Percentiles rank a stretch among this genome's conserved stretches.
These are phyloP conservation scores for Iselma pallidipennis DNA, from an alignment of 2,888 invertebrate species.

Conservation along the genomic window DNA sequence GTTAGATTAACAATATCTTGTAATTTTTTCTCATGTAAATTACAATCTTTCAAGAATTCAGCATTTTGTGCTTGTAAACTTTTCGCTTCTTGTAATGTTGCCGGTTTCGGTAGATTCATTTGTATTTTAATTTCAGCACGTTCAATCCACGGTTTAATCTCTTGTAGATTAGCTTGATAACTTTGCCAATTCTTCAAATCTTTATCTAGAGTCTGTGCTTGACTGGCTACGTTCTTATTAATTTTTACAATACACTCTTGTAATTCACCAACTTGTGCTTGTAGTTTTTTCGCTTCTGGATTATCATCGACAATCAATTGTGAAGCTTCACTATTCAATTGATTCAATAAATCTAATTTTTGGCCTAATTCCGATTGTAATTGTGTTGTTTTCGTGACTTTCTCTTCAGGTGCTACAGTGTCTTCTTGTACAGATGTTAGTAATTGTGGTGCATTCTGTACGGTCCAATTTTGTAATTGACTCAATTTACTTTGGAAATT, in stretches of 20 bases:
- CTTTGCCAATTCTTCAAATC: constrained; percentile 85
- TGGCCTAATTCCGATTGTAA: constrained; percentile 77
- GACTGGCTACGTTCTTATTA: constrained; percentile 75
- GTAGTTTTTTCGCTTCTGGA: constrained; percentile 74
- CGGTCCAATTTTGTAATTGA: constrained; percentile 80
- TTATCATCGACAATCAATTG: constrained; percentile 69
- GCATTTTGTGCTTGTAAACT: constrained; percentile 73
- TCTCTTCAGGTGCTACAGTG: constrained; percentile 81
- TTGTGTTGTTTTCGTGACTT: constrained; percentile 73
- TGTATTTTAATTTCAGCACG: constrained; percentile 82
- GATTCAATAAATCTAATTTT: constrained; percentile 73
- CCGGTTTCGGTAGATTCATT: constrained; percentile 73
- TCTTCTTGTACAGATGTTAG: constrained; percentile 76
- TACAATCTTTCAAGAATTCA: constrained; percentile 77
- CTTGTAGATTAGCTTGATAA: constrained; percentile 77
- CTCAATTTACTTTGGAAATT: constrained; percentile 75
- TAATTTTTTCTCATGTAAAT: constrained; percentile 73
- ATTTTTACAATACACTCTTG: constrained; percentile 77
- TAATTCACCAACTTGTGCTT: constrained; percentile 73
- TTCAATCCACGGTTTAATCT: constrained; percentile 87
- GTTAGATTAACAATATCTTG: constrained; percentile 75
- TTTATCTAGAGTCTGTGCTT: constrained; percentile 73
- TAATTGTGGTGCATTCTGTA: constrained; percentile 74
- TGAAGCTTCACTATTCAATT: constrained; percentile 71
- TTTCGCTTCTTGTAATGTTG: constrained; percentile 79